These are phyloP conservation scores for Spatula clypeata DNA, from an alignment of 2,797 vertebrate genomes.

Conservation along the genomic window DNA sequence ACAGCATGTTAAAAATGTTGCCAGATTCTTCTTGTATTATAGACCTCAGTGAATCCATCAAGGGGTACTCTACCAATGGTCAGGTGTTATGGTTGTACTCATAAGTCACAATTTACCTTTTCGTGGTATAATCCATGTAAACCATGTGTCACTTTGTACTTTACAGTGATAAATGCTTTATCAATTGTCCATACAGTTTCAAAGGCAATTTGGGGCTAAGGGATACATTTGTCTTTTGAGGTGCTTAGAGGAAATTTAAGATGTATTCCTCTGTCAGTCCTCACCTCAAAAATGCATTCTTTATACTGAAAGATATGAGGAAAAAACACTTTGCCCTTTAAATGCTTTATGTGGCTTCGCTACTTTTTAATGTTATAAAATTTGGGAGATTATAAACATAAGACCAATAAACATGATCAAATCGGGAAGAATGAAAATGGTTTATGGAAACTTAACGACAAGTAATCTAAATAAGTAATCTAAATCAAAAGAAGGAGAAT, in stretches of 20 bases:
- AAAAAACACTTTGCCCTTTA: conserved; percentile 53
- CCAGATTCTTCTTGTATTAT: conserved; percentile 81
- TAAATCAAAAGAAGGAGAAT: conserved; percentile 68
- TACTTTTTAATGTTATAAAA: conserved; percentile 62
- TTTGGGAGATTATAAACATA: conserved; percentile 61
- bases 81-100: not conserved
- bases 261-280: conserved; percentile 7
- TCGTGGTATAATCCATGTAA: conserved; percentile 79
- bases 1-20: conserved; percentile 63
- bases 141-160: conserved; percentile 68
- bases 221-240: conserved; percentile 15
- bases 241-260: conserved; percentile 50
- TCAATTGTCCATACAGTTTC: conserved; percentile 84
- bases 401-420: conserved; percentile 67
- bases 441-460: conserved; percentile 71
- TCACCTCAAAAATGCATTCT: not conserved
- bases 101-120: conserved; percentile 58
- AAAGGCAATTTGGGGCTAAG: conserved; percentile 74
- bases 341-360: conserved; percentile 31
- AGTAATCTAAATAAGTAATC: conserved; percentile 73
- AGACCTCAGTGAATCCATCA: conserved; percentile 77
- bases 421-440: conserved; percentile 61
- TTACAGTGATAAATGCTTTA: conserved; percentile 81
- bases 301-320: conserved; percentile 38
- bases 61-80: conserved; percentile 21